Base-by-base conservation (phyloP, 1,140 invertebrate genomes). In the Apis florea region DNA sequence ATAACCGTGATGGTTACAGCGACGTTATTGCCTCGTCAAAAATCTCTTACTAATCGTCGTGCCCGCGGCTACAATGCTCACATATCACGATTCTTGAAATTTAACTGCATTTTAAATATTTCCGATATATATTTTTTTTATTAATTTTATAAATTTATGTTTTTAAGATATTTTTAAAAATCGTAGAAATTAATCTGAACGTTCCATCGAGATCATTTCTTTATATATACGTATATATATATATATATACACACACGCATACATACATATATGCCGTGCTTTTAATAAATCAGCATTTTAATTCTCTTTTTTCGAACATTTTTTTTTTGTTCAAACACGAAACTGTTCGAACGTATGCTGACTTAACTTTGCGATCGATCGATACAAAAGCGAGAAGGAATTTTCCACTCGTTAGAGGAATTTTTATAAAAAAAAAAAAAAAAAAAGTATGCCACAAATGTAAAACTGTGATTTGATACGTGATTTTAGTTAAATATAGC, bases 401-500 rank as follows among this genome's bases (percentile, higher is more conserved):
- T 26, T 49, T 59, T 61, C 56, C 49, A 68, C 66, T 85, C 10
- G 24, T 70, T 64, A 58, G 49, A 79, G 77, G 24, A 69, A 69
- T 74, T 82, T 51, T 78, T 81, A 77, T 74, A 26, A 12, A 64
- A 49, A 4, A 40, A n/a, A 31, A 26, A 12, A 64, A 49, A 4
- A 40, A n/a, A 31, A 40, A 40, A 40, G 31, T 40, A 83, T 78
- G 80, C 83, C 71, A 78, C 47, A 84, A 88, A 88, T 69, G 31
- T 73, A 82, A 80, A 80, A 85, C 90, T 91, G 90, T 91, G 90
- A 91, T 91, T 83, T 78, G 83, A 87, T 82, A 82, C 79, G 71
- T 81, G 82, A 83, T 73, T 87, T 90, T 90, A 82, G 82, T 82
- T 85, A 84, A 86, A 56, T 40, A 56, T 70, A 70, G 53, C 21